A percentile compares a stretch with the other conserved stretches of the same genome.
Evolutionary conservation across 2,888 invertebrate species (phyloP).

Genomic region (Epirrhoe alternata): DNA sequence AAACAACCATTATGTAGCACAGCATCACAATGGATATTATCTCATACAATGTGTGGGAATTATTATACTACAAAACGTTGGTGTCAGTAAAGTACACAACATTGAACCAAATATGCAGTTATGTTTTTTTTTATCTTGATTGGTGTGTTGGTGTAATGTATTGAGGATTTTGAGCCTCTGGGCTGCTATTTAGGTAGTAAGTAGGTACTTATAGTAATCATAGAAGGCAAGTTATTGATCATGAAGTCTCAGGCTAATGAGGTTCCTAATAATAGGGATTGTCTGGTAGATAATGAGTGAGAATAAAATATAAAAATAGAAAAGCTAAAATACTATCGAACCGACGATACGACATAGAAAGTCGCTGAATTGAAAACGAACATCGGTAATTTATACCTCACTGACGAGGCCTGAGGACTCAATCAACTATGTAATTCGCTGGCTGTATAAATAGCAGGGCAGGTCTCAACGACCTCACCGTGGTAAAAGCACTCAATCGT

Average conservation of each 20-base stretch:
- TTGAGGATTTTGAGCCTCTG: neutral
- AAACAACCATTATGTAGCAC: constrained; percentile 3
- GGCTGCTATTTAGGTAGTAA: too few relatives aligned
- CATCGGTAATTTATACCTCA: neutral
- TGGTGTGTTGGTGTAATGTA: neutral
- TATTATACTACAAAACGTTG: constrained; percentile 6
- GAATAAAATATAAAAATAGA: neutral
- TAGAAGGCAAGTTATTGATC: too few relatives aligned
- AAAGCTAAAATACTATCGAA: neutral
- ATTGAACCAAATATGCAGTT: neutral
- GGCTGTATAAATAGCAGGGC: constrained; percentile 67
- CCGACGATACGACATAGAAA: neutral
- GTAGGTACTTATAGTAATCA: too few relatives aligned
- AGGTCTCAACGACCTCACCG: constrained; percentile 68
- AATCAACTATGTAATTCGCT: constrained; percentile 54
- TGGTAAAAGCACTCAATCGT: constrained; percentile 73
- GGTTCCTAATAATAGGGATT: too few relatives aligned
- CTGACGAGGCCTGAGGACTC: constrained; percentile 33
- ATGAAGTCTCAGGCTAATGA: too few relatives aligned
- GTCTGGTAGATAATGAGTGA: neutral
- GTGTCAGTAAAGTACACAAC: constrained; percentile 1
- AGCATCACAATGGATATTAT: constrained; percentile 9
- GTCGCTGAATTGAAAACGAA: neutral
- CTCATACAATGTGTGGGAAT: constrained; percentile 22
- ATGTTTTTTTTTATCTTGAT: neutral